Evolutionary conservation across 2,113 vertebrate genomes (phyloP), one percentile per base, ranked within the genome.

Genomic region (Varanus salvator): DNA sequence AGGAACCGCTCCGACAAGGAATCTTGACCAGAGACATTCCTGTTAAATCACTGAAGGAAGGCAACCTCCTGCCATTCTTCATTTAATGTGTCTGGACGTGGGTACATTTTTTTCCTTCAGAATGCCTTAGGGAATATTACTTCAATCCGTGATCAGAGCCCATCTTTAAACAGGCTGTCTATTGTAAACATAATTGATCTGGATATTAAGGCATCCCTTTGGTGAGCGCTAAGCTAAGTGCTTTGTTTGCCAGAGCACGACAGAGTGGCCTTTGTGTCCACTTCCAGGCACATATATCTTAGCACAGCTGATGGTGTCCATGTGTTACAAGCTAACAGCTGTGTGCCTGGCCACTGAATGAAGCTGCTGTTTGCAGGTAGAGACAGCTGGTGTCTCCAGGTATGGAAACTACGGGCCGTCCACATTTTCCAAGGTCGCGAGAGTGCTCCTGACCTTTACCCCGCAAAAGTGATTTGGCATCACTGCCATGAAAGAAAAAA

Each of bases 241-340:
- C 94, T 96, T 96, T 96, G 89, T 94, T 91, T 95, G 93, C 93
- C 94, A 95, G 95, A 77, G 12, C 6, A 87, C 88, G 90, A 97
- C 96, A 97, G 95, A 97, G 94, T 75, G 89, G 86, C 82, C 92
- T 96, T 97, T 98, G 97, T 98, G 95, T 94, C 91, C 86, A 15
- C 66, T 93, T 84, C 83, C 82, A 89, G 88, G 91, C 88, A 90
- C 84, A 74, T 96, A 96, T 92, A 90, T 96, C 91, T 93, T 87
- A 92, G 95, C 95, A 92, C 98, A 99, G 97, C 98, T 98, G 98
- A 97, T 93, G 91, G 69, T 91, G 95, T 93, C 95, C 98, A 98
- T 98, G 97, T 98, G 97, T 96, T 95, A 31, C 0, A 68, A 93
- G 91, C 84, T 77, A 95, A 94, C 98, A 99, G 98, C 98, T 98